Evolutionary conservation across 2,113 vertebrate species (phyloP), one percentile per base, ranked within the genome.

Genomic region (Dascyllus trimaculatus): DNA sequence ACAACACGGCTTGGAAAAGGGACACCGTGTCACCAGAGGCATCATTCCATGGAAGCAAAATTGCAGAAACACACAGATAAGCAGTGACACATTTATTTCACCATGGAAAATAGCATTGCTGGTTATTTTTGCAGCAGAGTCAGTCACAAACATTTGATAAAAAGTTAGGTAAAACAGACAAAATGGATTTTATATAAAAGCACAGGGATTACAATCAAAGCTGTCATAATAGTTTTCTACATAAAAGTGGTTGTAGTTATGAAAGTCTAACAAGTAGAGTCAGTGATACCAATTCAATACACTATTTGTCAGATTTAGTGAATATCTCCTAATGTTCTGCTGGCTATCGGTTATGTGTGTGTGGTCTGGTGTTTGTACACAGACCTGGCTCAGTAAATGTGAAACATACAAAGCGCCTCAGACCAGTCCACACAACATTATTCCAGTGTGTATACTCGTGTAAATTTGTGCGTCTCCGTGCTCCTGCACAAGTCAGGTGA

Each of bases 1-100:
- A 89, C 75, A 86, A 59, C 49, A 61, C 46, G 25, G 49, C 65
- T 26, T 0, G 4, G 61, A 74, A 78, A 82, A 73, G 48, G 64
- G 74, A 69, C 40, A 66, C 17, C 24, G 8, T 70, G 64, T 80
- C 61, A 85, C 72, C 70, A 79, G 53, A 79, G 64, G 60, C 75
- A 45, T 81, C 25, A 53, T 84, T 85, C 67, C 63, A 80, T 63
- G 48, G 64, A 69, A 1, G 57, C 35, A 59, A 11, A 73, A 76
- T 24, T 32, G 22, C 45, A 15, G 76, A 74, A 78, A 67, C 24
- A 35, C 62, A 62, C 18, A 62, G 64, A 74, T 65, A 63, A 61
- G 21, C 46, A 61, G 26, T 43, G 19, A 66, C 59, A 19, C 9
- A 2, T 38, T 24, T 38, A 46, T 79, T 79, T 74, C 24, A 71